Evolutionary conservation across 2,113 vertebrate species (phyloP).

Genomic region (Ceratotherium simum): DNA sequence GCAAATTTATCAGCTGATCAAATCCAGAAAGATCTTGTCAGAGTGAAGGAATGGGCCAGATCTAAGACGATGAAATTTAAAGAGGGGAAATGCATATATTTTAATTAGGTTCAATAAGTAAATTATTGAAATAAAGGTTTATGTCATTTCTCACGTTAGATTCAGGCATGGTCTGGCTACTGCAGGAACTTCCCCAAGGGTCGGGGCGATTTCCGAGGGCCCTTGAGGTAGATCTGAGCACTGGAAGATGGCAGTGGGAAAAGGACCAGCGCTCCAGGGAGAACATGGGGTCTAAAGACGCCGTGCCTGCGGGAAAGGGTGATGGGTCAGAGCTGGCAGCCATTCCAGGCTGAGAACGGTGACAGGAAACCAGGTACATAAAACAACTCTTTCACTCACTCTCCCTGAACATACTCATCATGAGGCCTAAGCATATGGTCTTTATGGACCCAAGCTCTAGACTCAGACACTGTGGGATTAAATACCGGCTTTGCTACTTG

Average conservation of each 20-base stretch:
- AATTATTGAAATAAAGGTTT: slow-evolving; percentile 65
- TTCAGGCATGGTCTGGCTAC: background rate
- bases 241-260: background rate
- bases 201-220: background rate
- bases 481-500: background rate
- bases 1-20: slow-evolving; percentile 66
- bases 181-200: background rate
- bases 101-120: slow-evolving; percentile 65
- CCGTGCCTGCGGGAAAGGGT: background rate
- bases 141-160: slow-evolving; percentile 13
- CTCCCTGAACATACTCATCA: background rate
- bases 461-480: background rate
- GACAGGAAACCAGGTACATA: background rate
- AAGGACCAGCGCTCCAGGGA: fast-evolving
- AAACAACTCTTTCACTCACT: background rate
- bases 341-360: background rate
- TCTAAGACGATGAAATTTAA: slow-evolving; percentile 66
- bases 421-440: background rate
- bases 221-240: background rate
- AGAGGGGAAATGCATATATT: slow-evolving; percentile 1
- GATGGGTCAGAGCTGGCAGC: background rate
- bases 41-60: slow-evolving; percentile 46
- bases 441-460: background rate
- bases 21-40: slow-evolving; percentile 68
- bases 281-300: background rate